These are phyloP conservation scores for Drosophila nikananu DNA, from an alignment of 1,140 invertebrate genomes.

Conservation along the genomic window DNA sequence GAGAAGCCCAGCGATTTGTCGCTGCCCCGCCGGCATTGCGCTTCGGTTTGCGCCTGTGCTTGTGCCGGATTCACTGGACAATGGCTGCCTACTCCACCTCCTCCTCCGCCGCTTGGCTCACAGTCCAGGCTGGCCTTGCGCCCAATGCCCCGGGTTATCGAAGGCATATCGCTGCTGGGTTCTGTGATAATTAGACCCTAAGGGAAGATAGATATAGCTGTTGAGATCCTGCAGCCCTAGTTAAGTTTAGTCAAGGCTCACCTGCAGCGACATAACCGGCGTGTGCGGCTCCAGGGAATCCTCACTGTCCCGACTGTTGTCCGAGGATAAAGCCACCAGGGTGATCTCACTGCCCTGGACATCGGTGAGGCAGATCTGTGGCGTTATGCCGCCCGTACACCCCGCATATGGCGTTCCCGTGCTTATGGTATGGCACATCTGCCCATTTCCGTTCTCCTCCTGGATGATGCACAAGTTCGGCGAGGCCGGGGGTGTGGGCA, in stretches of 20 bases:
- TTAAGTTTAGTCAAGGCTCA: slow-evolving; percentile 15
- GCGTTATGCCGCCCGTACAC: slow-evolving; percentile 71
- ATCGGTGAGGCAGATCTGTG: slow-evolving; percentile 96
- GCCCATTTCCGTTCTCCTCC: slow-evolving; percentile 88
- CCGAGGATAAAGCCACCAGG: slow-evolving; percentile 89
- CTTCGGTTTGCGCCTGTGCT: slow-evolving; percentile 20
- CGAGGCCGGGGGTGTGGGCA: slow-evolving; percentile 81
- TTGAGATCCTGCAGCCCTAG: not conserved
- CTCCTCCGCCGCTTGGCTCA: slow-evolving; percentile 62
- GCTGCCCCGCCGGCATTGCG: slow-evolving; percentile 85
- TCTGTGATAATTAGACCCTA: slow-evolving; percentile 90
- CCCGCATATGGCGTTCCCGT: slow-evolving; percentile 74
- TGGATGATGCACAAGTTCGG: slow-evolving; percentile 94
- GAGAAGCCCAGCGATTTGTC: slow-evolving; percentile 89
- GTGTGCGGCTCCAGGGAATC: slow-evolving; percentile 79
- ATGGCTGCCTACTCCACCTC: slow-evolving; percentile 9
- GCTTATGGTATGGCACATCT: slow-evolving; percentile 78
- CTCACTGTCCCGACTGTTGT: slow-evolving; percentile 88
- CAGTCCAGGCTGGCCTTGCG: slow-evolving; percentile 88
- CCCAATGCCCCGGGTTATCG: slow-evolving; percentile 92
- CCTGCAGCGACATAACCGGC: slow-evolving; percentile 85
- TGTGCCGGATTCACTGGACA: slow-evolving; percentile 17
- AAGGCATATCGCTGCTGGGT: slow-evolving; percentile 91
- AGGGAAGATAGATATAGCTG: slow-evolving; percentile 37
- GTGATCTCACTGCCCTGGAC: slow-evolving; percentile 94